These are phyloP conservation scores for Cygnus buccinator DNA, from an alignment of 2,113 vertebrate species.

Conservation along the genomic window DNA sequence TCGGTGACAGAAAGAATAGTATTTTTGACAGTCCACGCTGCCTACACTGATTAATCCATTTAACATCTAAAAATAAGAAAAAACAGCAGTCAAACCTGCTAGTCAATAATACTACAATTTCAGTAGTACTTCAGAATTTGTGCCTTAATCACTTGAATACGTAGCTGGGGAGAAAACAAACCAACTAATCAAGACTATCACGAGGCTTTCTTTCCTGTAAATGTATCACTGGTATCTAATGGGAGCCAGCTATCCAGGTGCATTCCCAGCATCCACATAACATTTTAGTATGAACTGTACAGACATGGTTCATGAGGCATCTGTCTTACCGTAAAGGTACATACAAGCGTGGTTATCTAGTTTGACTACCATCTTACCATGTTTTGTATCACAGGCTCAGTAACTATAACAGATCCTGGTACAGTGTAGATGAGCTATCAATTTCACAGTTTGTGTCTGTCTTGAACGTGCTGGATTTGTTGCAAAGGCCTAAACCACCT, in stretches of 20 bases:
- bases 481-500: not conserved
- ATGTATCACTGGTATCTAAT: not conserved
- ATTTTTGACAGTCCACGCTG: constrained; percentile 92
- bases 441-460: not conserved
- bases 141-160: not conserved
- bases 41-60: constrained; percentile 87
- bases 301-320: not conserved
- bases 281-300: not conserved
- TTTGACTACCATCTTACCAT: too few relatives aligned
- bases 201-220: not conserved
- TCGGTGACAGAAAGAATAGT: constrained; percentile 88
- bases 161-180: not conserved
- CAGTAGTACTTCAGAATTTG: not conserved
- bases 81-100: not conserved
- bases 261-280: not conserved
- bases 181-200: not conserved
- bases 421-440: not conserved
- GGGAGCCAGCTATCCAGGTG: not conserved
- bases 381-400: not conserved
- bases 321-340: not conserved
- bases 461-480: not conserved
- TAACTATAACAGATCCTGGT: not conserved
- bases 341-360: fast-evolving
- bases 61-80: constrained; percentile 76
- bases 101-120: not conserved